Evolutionary conservation across 2,113 vertebrate species (phyloP), one percentile per base, ranked within the genome.

Genomic region (Eudyptes chrysolophus): DNA sequence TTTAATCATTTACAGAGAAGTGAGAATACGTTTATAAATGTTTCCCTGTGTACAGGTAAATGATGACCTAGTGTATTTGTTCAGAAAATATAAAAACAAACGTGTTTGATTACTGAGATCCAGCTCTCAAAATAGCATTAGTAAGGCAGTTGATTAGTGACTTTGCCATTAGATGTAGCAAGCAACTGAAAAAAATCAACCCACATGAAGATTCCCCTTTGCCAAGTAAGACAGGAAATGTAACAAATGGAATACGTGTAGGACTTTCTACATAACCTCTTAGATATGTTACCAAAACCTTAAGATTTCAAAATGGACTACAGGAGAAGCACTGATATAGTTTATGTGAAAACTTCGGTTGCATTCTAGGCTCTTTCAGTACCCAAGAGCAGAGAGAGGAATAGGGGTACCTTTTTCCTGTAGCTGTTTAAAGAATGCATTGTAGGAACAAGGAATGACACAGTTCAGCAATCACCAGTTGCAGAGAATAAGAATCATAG

Each of bases 181-280:
- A n/a, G 60, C 4, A 93, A 88, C 62, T 90, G 24, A 94, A 78
- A 55, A 57, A 60, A 36, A 10, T 2, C 12, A 83, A 30, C 16
- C 25, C 34, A 71, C 87, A 55, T 3, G 24, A 92, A 91, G 26
- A 54, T 32, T 81, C 16, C 58, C 16, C 16, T 89, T 79, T 97
- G 26, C 42, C 34, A 84, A 92, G n/a, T 40, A 92, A 69, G 42
- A 54, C 16, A 92, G 62, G 83, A 97, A 96, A 7, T 84, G 52
- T 80, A 96, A 62, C 58, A 96, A 64, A 89, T 93, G 64, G 69
- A 97, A 51, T 78, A 88, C n/a, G 49, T 75, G 54, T 52, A 92
- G 68, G 34, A 80, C 88, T 20, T 94, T 97, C 64, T 86, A 36
- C 13, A 40, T 87, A 89, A 92, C 65, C 38, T 95, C 64, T 94